Base-by-base conservation (phyloP, 2,797 vertebrate genomes). In the Sphenopsis melanotis region DNA sequence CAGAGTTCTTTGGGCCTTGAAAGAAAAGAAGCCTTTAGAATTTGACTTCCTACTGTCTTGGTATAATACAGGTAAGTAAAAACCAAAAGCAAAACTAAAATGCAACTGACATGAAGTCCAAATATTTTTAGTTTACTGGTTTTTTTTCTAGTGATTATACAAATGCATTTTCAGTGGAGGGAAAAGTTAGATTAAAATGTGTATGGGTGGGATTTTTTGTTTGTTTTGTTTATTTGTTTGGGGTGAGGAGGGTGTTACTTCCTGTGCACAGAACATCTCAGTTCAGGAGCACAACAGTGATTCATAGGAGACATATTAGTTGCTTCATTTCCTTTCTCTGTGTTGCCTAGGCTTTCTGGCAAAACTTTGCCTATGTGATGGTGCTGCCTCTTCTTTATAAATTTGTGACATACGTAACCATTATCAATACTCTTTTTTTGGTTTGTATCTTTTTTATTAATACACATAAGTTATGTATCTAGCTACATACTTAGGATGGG, bases 41-140 rank as follows among this genome's bases (percentile, higher is more conserved):
- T 98, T 97, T 46, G 98, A 99, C 97, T 99, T 99, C 76, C 97
- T 99, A 32, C 57, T 99, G 87, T 97, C 98, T 13, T 98, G 98
- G 97, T 91, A 98, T 92, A 95, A 74, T 70, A 83, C 98, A 98
- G 99, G 99, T 99, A 97, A 97, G 90, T 87, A 57, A 91, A 24
- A 79, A n/a, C 19, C 76, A 65, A 60, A 39, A 21, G 4, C 44
- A 55, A 60, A 91, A 59, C 46, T 72, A 71, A 60, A 78, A 81
- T 39, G 4, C 24, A 81, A 64, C 30, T 78, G 60, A 34, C 30
- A 5, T 26, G 18, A 78, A 75, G 47, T 78, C 36, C 20, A 61
- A 56, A 68, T 59, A 42, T 42, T 90, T 90, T 72, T 36, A n/a
- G 32, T 88, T 83, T 66, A 29, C 20, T 46, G 3, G 27, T 44